phyloP scores from a whole-genome alignment of 2,113 vertebrate genomes.

The Bambusicola thoracicus region DNA sequence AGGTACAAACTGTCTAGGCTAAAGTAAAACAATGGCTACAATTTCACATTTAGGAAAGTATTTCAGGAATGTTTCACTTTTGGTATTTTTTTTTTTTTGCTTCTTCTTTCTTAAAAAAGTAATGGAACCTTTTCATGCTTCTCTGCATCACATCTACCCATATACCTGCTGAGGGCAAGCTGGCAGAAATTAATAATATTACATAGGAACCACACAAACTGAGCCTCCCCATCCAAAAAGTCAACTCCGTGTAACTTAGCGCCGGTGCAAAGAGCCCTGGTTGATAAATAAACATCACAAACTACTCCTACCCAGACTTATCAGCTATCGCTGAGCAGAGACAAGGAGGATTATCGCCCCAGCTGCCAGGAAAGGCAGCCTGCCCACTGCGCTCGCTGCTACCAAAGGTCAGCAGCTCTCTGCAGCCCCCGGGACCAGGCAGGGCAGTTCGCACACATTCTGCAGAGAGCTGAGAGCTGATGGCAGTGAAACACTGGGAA shows the following conservation, averaged over 20 bases:
- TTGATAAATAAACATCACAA: slow-evolving; percentile 64
- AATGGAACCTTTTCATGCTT: neutral
- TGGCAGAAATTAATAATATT: neutral
- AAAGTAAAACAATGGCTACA: slow-evolving; percentile 1
- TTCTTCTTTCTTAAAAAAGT: neutral
- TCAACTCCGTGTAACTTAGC: neutral
- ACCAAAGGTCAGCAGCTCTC: slow-evolving; percentile 74
- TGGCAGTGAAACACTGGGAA: slow-evolving; percentile 25
- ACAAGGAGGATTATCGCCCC: slow-evolving; percentile 75
- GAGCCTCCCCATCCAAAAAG: neutral
- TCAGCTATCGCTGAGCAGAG: slow-evolving; percentile 65
- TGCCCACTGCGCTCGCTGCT: slow-evolving; percentile 63
- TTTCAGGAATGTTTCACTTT: slow-evolving; percentile 37
- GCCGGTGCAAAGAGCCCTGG: slow-evolving; percentile 10
- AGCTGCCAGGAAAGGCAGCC: slow-evolving; percentile 56
- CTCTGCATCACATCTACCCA: neutral
- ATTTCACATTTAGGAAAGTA: neutral
- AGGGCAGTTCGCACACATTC: slow-evolving; percentile 34
- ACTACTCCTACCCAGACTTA: slow-evolving; percentile 65
- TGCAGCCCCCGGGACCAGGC: neutral
- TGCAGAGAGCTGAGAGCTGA: slow-evolving; percentile 38
- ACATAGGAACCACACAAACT: neutral
- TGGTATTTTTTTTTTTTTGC: neutral
- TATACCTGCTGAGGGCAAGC: neutral
- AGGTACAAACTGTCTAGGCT: neutral